Evolutionary conservation across 1,140 invertebrate species (phyloP), one percentile per base, ranked within the genome.

Genomic region (Hyphantria cunea): DNA sequence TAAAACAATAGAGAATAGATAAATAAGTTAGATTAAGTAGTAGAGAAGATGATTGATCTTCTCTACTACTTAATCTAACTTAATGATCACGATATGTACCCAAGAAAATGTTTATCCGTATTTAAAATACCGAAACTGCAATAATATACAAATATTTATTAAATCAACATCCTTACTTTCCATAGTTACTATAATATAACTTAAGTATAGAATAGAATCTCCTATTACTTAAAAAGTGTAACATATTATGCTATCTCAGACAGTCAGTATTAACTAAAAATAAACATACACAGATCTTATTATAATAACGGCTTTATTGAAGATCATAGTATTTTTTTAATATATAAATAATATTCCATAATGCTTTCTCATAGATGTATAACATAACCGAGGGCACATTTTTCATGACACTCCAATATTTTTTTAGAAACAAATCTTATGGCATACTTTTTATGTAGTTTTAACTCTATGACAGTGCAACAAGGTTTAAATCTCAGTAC

Each of bases 401-500:
- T 63, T 63, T 48, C 53, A 39, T 54, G 48, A 37, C 47, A 63
- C 45, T 62, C 60, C n/a, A n/a, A n/a, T n/a, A n/a, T n/a, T n/a
- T n/a, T n/a, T n/a, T n/a, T n/a, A n/a, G n/a, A 32, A 47, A 37
- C 13, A 39, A 17, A 25, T 62, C 47, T 34, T 58, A 48, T 44
- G 34, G 45, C 32, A 15, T 47, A 33, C 33, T 69, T 48, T 65
- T 53, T 45, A 34, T 59, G 34, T 52, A 62, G 62, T 65, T 56
- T 61, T 34, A 59, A 56, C 45, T 58, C 17, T 68, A 53, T 58
- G 47, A 39, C 33, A 53, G 25, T 58, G 48, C 39, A 11, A 48
- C 47, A 67, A 70, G 72, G 69, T 71, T 64, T 74, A 74, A 78
- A 69, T 25, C 62, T 63, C 48, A 74, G 72, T 78, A 74, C 72